Conservation (phyloP, 2,113 vertebrate species). For the Archocentrus centrarchus region DNA sequence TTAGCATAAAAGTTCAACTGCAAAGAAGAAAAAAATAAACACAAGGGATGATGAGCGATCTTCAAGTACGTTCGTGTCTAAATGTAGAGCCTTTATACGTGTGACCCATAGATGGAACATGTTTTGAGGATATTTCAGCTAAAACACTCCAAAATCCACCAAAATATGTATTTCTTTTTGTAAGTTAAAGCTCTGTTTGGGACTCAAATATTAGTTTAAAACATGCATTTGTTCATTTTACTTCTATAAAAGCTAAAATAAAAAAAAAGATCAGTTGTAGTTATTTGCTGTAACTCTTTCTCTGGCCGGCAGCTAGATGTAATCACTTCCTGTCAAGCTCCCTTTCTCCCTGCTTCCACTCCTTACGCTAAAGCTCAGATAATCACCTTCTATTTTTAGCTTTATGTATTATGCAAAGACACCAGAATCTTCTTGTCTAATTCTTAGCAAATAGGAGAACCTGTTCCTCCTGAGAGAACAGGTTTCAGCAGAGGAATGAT, state of each 20-base stretch:
- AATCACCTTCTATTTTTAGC: neutral
- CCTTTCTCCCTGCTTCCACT: neutral
- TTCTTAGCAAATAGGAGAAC: neutral
- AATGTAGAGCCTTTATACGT: neutral
- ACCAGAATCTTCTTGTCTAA: neutral
- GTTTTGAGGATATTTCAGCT: neutral
- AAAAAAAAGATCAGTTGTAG: neutral
- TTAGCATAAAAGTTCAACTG: neutral
- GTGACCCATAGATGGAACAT: neutral
- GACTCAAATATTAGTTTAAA: neutral
- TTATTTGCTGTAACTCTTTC: neutral
- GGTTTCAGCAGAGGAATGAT: neutral
- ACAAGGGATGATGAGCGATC: neutral
- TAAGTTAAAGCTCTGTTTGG: neutral
- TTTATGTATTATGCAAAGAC: neutral
- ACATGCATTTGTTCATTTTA: neutral
- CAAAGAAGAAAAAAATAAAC: accelerated
- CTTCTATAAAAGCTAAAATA: neutral
- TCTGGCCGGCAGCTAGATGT: neutral
- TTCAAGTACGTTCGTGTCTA: neutral
- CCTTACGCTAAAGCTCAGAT: neutral
- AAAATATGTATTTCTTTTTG: neutral
- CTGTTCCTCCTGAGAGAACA: neutral
- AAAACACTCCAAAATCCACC: neutral
- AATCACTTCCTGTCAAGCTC: neutral